These are phyloP conservation scores for Venturia canescens DNA, from an alignment of 1,140 invertebrate species.

Conservation along the genomic window DNA sequence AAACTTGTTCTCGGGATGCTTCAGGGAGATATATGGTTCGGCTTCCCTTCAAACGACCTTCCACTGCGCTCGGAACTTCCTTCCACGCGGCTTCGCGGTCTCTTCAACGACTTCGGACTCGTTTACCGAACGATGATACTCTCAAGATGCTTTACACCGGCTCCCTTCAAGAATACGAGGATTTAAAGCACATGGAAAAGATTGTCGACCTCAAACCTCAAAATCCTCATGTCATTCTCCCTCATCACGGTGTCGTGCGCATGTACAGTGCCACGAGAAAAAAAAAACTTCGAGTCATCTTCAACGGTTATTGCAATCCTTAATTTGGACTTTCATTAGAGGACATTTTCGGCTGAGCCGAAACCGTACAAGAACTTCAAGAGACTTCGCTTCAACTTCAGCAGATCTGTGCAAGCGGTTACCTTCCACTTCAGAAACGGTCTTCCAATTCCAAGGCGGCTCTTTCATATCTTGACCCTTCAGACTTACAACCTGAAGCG, in stretches of 20 bases:
- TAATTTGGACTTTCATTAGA: neutral
- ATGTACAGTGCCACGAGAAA: neutral
- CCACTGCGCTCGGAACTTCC: neutral
- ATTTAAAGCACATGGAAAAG: slow-evolving; percentile 54
- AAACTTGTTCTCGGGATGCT: slow-evolving; percentile 33
- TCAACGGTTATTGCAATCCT: slow-evolving; percentile 58
- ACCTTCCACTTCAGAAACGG: slow-evolving; percentile 20
- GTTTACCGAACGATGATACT: slow-evolving; percentile 47
- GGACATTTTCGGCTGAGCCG: slow-evolving; percentile 1
- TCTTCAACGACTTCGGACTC: neutral
- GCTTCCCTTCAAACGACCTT: neutral
- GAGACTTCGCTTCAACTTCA: neutral
- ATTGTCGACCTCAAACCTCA: neutral
- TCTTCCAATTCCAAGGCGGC: neutral
- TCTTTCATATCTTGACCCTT: neutral
- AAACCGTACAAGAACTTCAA: neutral
- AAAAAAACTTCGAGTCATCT: slow-evolving; percentile 59
- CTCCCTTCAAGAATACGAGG: slow-evolving; percentile 48
- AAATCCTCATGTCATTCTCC: neutral
- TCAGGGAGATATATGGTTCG: slow-evolving; percentile 18
- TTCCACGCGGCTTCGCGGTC: neutral
- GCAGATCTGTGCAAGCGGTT: neutral
- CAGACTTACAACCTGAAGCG: neutral
- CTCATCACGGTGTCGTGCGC: neutral
- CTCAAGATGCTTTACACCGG: neutral